Base-by-base conservation (phyloP, 2,888 invertebrate species). In the Pollenia amentaria region DNA sequence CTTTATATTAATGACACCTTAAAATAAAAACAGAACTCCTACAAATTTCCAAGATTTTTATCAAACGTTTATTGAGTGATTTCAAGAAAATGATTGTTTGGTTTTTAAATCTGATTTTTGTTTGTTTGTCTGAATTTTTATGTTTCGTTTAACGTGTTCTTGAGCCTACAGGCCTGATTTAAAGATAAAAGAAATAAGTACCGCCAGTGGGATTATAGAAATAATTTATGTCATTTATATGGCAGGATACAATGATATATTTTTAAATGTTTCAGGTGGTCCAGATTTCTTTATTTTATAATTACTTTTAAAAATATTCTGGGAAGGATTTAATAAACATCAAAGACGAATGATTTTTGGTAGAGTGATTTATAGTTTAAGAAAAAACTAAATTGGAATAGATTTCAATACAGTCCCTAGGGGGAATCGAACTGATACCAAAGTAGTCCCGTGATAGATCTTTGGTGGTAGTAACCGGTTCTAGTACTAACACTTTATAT, bases 11-110 rank as follows among this genome's bases (percentile, higher is more conserved):
- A 83, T 76, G 79, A 79, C 70, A 67, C 48, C 16, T 51, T 16
- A 12, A 60, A 76, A 60, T 57, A 44, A 79, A 70, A 82, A 82
- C 78, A 82, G 73, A 85, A 85, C 86, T 73, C 85, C 85, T 86
- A 79, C 70, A 55, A 69, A 64, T 70, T 83, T 86, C 76, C 60
- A 83, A 67, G 76, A 86, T 79, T 83, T 83, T 51, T 53, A 40
- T 46, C n/a, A 62, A 76, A 57, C 42, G 11, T 64, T 67, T 79
- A 70, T 64, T 73, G 21, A 83, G 48, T 51, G 64, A 86, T 86
- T 79, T 57, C 64, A 62, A 78, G 44, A 57, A 79, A 82, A 69
- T 48, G 21, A 38, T 40, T 21, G 29, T 46, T 29, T 65, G 16
- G 14, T 21, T 60, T 18, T 48, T 38, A 53, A 79, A 73, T n/a